These are phyloP conservation scores for Drosophila pseudotalamancana DNA, from an alignment of 2,888 invertebrate genomes.

Conservation along the genomic window DNA sequence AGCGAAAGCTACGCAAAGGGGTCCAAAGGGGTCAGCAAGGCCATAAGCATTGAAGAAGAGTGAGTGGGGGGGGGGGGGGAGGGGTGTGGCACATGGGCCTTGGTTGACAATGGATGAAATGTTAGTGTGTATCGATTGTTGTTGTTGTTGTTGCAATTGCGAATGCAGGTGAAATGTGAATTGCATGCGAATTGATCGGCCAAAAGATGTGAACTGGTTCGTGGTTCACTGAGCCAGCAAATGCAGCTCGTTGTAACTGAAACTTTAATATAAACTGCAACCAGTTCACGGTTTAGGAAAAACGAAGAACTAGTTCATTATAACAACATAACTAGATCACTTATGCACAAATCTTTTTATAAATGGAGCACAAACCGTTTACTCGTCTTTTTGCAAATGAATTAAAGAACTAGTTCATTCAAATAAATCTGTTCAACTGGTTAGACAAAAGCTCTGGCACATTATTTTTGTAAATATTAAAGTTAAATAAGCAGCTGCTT, in stretches of 20 bases:
- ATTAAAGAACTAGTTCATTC: constrained; percentile 10
- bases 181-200: constrained; percentile 53
- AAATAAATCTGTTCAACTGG: too few relatives aligned
- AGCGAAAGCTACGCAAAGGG: constrained; percentile 46
- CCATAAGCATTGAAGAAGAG: constrained; percentile 23
- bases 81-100: background rate
- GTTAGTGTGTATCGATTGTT: background rate
- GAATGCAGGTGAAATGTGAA: constrained; percentile 54
- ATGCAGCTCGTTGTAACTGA: background rate
- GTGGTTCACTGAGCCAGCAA: constrained; percentile 29
- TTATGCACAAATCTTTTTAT: background rate
- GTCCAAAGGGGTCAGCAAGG: constrained; percentile 47
- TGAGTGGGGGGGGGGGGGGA: background rate
- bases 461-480: background rate
- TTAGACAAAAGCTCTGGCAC: background rate
- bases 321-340: background rate
- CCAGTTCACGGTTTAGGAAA: background rate
- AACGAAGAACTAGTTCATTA: constrained; percentile 3
- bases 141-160: constrained; percentile 2
- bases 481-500: constrained; percentile 13
- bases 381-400: background rate
- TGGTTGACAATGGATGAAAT: background rate
- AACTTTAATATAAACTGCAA: constrained; percentile 1
- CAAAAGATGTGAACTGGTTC: constrained; percentile 33
- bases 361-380: background rate